These are phyloP conservation scores for Lordiphosa collinella DNA, from an alignment of 1,140 invertebrate species.

Conservation along the genomic window DNA sequence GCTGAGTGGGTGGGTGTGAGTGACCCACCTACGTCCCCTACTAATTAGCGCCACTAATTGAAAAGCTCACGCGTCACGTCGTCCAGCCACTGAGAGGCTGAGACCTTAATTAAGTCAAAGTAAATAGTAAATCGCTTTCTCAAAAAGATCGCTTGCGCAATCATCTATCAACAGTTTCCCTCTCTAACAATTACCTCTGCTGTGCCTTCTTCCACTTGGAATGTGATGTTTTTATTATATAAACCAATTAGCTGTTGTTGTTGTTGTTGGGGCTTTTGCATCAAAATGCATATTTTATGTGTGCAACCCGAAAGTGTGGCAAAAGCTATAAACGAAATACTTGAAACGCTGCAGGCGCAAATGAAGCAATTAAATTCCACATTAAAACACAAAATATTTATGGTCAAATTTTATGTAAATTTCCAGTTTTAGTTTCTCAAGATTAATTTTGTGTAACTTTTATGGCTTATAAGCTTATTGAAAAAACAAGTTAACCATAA, in stretches of 20 bases:
- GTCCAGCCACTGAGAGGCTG: background rate
- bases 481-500: conserved; percentile 12
- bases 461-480: conserved; percentile 34
- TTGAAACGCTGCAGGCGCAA: conserved; percentile 41
- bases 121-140: conserved; percentile 38
- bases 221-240: conserved; percentile 34
- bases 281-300: conserved; percentile 71
- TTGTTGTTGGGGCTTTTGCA: conserved; percentile 62
- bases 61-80: conserved; percentile 39
- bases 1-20: conserved; percentile 39
- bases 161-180: conserved; percentile 3
- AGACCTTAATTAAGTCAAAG: conserved; percentile 55
- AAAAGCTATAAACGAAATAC: conserved; percentile 32
- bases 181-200: background rate
- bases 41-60: conserved; percentile 67
- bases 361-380: conserved; percentile 74
- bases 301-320: conserved; percentile 51
- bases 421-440: conserved; percentile 6
- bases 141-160: conserved; percentile 1
- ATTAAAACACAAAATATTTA: conserved; percentile 29
- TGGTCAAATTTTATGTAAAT: conserved; percentile 44
- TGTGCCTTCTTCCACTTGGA: background rate
- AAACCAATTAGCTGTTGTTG: conserved; percentile 58
- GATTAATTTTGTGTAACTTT: conserved; percentile 53
- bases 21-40: conserved; percentile 24